Base-by-base conservation (phyloP, 2,888 invertebrate species). In the Apomyelois bistriatella region DNA sequence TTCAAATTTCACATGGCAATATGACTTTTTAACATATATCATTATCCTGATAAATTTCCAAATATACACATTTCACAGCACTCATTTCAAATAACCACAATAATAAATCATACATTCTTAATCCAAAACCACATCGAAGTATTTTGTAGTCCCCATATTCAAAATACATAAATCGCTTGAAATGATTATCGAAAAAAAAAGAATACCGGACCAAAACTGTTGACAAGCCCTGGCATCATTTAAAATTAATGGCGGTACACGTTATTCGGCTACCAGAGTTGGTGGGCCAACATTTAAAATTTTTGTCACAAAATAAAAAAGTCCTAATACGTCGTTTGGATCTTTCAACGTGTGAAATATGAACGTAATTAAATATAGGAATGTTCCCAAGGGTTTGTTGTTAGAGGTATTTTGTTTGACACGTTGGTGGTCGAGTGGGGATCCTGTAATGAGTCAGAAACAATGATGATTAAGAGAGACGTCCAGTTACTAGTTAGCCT, bases 211-310 rank as follows among this genome's bases (percentile, higher is more conserved):
- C 76, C 73, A 68, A 74, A 83, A 82, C 84, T 85, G 88, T 88
- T 87, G 88, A 88, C 88, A 87, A 81, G 70, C 65, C 63, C 84
- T 85, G 85, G 78, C 79, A 82, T 76, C 79, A 70, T 79, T 77
- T 79, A 77, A 79, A 85, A 88, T 88, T 85, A 86, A 88, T 86
- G 82, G 67, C 81, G 82, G 81, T 75, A n/a, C n/a, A n/a, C 76
- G 71, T 72, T 70, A 75, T 73, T 71, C 68, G 64, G 86, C 87
- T 87, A 85, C 88, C 81, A 72, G 79, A 77, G 77, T 80, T 82
- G 87, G 87, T 86, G 87, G 88, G 79, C 88, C 68, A 84, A 83
- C 81, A 79, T 83, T 82, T 79, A 72, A 69, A 66, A 64, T 67
- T 62, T 50, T 42, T 38, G 48, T 53, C 55, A 59, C 54, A 43